Conservation (phyloP, 2,797 vertebrate genomes). For the Arnoldichthys spilopterus region DNA sequence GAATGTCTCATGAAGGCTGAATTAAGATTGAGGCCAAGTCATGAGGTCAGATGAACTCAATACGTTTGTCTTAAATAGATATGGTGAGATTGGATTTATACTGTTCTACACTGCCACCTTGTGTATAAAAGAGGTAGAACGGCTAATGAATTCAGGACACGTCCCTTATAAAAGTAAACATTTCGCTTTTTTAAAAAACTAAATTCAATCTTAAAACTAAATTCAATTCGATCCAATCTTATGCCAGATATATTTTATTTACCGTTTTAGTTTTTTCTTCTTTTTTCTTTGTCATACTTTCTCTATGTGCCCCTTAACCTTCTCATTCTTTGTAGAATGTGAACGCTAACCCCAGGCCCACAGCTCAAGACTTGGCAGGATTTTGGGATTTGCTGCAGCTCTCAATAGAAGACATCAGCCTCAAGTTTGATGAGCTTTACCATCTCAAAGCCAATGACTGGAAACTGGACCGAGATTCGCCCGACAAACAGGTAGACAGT, state of each 20-base stretch:
- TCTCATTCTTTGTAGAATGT: slow-evolving; percentile 83
- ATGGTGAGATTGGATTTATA: neutral
- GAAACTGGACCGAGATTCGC: slow-evolving; percentile 83
- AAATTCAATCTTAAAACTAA: too few species aligned
- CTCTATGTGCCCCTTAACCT: neutral
- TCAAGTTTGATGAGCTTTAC: slow-evolving; percentile 99
- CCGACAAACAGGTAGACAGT: slow-evolving; percentile 90
- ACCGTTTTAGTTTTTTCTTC: neutral
- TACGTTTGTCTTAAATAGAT: neutral
- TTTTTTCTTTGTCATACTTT: neutral
- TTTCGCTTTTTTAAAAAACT: too few species aligned
- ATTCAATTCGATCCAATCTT: neutral
- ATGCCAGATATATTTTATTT: neutral
- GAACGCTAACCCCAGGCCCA: slow-evolving; percentile 90
- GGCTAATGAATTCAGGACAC: slow-evolving; percentile 10
- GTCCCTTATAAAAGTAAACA: neutral
- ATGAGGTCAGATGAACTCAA: neutral
- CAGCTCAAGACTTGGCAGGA: slow-evolving; percentile 96
- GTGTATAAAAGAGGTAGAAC: slow-evolving; percentile 20
- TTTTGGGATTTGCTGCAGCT: slow-evolving; percentile 99
- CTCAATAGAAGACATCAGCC: slow-evolving; percentile 99
- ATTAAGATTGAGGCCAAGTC: neutral
- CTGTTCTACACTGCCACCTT: slow-evolving; percentile 33
- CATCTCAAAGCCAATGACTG: slow-evolving; percentile 98
- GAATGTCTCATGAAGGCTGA: neutral